A percentile compares a stretch with the other conserved stretches of the same genome.
Evolutionary conservation across 2,888 invertebrate genomes (phyloP).

Genomic region (Lithophane socia): DNA sequence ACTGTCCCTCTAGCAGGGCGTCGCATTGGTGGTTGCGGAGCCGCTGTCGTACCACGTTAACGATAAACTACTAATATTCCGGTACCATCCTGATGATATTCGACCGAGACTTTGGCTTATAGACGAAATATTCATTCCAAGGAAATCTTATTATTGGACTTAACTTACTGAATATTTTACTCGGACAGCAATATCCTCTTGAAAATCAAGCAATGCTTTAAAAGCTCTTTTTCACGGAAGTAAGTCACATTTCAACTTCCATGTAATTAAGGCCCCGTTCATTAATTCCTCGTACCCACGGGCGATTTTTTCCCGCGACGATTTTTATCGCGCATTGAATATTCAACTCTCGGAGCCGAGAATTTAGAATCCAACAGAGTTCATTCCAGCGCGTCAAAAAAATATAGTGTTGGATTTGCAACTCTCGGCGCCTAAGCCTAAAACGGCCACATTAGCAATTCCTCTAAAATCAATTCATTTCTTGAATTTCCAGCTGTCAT

Average conservation of each 20-base stretch:
- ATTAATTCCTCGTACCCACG: neutral
- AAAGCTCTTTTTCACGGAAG: constrained; percentile 27
- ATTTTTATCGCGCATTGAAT: neutral
- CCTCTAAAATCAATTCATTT: no score
- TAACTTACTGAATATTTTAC: neutral
- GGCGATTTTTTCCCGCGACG: neutral
- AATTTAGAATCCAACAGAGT: neutral
- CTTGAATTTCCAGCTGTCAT: no score
- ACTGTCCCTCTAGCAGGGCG: no score
- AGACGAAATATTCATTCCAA: neutral
- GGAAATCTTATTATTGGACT: neutral
- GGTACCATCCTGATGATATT: no score
- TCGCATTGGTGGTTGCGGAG: no score
- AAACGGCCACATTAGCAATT: no score
- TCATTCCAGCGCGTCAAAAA: no score
- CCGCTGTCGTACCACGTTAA: no score
- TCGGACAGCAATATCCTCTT: neutral
- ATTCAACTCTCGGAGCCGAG: no score
- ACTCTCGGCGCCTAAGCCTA: no score
- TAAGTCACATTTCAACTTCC: constrained; percentile 4
- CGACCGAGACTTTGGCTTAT: neutral
- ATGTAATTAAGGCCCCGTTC: constrained; percentile 35
- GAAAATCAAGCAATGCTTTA: constrained; percentile 4
- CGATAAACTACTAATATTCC: no score
- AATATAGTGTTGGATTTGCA: no score